Evolutionary conservation across 2,888 invertebrate species (phyloP).

Genomic region (Scotopteryx bipunctaria): DNA sequence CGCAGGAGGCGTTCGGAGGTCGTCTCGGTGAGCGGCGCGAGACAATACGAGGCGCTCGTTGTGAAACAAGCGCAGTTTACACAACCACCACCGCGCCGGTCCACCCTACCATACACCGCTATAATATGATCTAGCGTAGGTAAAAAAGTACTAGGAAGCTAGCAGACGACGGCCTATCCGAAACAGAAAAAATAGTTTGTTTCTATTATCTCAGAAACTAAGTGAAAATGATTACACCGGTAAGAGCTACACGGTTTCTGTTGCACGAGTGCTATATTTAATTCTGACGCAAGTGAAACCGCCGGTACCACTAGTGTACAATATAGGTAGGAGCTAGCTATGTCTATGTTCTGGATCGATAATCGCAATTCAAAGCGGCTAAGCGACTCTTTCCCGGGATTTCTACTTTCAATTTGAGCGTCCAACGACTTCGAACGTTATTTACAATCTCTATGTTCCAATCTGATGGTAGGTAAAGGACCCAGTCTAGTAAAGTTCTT

Average conservation of each 20-base stretch:
- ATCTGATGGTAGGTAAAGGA: not conserved
- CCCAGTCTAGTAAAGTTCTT: not conserved
- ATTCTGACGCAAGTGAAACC: too few relatives aligned
- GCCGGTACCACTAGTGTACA: too few relatives aligned
- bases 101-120: conserved; percentile 57
- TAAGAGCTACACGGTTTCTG: too few relatives aligned
- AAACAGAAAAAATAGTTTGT: conserved; percentile 32
- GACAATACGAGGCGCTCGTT: conserved; percentile 80
- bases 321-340: not conserved
- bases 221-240: too few relatives aligned
- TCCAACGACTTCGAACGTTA: not conserved
- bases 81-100: conserved; percentile 53
- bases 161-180: conserved; percentile 32
- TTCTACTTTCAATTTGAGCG: conserved; percentile 20
- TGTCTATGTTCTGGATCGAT: conserved; percentile 3
- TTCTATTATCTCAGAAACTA: too few relatives aligned
- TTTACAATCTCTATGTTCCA: not conserved
- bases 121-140: conserved; percentile 48
- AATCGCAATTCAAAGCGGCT: conserved; percentile 18
- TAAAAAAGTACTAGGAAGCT: conserved; percentile 42
- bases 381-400: conserved; percentile 10
- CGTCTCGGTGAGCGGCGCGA: conserved; percentile 80
- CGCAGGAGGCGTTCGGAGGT: conserved; percentile 64
- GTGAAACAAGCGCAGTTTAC: conserved; percentile 76
- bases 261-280: too few relatives aligned